Evolutionary conservation across 2,888 invertebrate genomes (phyloP).

Genomic region (Pterostichus madidus): DNA sequence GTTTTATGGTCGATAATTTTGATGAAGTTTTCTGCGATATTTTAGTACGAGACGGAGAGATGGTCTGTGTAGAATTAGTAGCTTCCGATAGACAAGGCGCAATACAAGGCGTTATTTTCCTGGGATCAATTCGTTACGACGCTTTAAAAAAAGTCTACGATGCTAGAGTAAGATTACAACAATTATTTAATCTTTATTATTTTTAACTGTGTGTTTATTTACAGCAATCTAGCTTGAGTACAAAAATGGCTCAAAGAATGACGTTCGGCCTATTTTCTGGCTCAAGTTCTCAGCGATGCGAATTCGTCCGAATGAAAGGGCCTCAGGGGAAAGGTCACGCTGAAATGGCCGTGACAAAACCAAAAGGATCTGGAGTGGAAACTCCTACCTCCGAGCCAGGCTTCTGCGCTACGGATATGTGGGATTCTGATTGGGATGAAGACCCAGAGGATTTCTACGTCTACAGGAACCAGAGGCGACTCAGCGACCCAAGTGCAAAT

Average conservation of each 20-base stretch:
- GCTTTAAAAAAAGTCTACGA: conserved; percentile 98
- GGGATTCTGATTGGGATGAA: conserved; percentile 94
- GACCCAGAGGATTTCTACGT: conserved; percentile 92
- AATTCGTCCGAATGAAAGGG: conserved; percentile 99
- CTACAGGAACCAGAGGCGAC: conserved; percentile 84
- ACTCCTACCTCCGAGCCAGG: conserved; percentile 95
- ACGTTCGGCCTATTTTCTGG: conserved; percentile 93
- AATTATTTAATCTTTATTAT: neutral
- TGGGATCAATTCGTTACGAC: conserved; percentile 98
- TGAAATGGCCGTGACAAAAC: conserved; percentile 98
- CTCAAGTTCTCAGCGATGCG: conserved; percentile 90
- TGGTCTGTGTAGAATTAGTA: conserved; percentile 98
- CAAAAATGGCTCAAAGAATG: conserved; percentile 97
- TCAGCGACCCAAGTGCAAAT: conserved; percentile 96
- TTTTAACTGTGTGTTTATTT: neutral
- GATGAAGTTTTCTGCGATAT: conserved; percentile 99
- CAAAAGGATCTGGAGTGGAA: conserved; percentile 94
- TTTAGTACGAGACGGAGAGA: conserved; percentile 97
- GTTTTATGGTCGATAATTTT: conserved; percentile 99
- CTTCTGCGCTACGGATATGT: conserved; percentile 90
- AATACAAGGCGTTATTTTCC: conserved; percentile 96
- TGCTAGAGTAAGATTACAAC: conserved; percentile 86
- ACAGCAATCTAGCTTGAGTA: conserved; percentile 93
- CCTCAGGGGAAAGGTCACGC: conserved; percentile 98
- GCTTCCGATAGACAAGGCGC: conserved; percentile 92